Conservation (phyloP, 1,140 invertebrate genomes). For the Calephelis virginiensis region DNA sequence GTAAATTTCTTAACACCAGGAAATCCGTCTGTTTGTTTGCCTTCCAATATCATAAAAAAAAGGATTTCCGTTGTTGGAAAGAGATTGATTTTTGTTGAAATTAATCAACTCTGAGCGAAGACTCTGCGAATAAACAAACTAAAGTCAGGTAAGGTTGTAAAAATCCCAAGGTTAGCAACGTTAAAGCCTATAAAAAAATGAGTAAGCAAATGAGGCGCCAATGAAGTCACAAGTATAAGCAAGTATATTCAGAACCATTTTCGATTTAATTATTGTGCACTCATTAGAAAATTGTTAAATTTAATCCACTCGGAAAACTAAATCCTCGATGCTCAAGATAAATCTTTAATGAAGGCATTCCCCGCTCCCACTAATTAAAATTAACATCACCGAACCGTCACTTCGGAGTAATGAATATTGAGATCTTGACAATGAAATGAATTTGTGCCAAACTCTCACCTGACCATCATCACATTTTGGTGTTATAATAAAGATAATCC, state of each 20-base stretch:
- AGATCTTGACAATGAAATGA: background rate
- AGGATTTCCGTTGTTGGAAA: too few relatives aligned
- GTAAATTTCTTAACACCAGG: too few relatives aligned
- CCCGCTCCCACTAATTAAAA: slow-evolving; percentile 9
- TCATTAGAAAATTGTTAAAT: background rate
- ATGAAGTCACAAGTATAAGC: background rate
- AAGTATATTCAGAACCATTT: too few relatives aligned
- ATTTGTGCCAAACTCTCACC: background rate
- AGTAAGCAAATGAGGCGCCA: background rate
- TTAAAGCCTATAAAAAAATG: too few relatives aligned
- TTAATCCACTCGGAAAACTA: background rate
- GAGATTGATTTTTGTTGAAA: too few relatives aligned
- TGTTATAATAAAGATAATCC: background rate
- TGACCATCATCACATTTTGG: background rate
- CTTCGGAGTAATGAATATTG: background rate
- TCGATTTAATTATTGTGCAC: too few relatives aligned
- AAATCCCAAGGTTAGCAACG: too few relatives aligned
- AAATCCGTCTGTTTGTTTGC: too few relatives aligned
- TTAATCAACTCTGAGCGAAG: too few relatives aligned
- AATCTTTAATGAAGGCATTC: background rate
- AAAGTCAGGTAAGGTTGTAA: too few relatives aligned
- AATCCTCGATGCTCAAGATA: background rate
- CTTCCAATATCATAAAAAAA: too few relatives aligned
- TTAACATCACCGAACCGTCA: slow-evolving; percentile 11
- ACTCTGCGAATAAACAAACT: too few relatives aligned